Conservation (phyloP, 1,140 invertebrate species). For the Nasonia longicornis region DNA sequence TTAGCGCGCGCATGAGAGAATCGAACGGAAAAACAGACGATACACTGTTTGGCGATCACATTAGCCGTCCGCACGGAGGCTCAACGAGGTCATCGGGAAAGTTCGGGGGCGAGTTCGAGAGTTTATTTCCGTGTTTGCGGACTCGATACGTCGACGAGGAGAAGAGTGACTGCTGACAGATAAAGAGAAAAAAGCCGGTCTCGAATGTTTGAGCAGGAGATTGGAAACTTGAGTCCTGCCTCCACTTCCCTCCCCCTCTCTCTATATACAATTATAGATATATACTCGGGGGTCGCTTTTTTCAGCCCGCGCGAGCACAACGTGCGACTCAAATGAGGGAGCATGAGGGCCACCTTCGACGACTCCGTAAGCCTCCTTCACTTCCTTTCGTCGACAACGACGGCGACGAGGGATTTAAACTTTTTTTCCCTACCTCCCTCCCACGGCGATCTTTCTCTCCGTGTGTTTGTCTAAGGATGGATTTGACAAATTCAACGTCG, state of each 20-base stretch:
- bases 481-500: neutral
- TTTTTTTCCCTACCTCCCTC: neutral
- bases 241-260: neutral
- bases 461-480: neutral
- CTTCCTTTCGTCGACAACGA: neutral
- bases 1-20: neutral
- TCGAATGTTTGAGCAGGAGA: slow-evolving; percentile 30
- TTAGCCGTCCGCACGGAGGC: neutral
- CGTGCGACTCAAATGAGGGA: slow-evolving; percentile 16
- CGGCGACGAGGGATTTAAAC: neutral
- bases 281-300: neutral
- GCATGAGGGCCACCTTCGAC: slow-evolving; percentile 6
- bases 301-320: neutral
- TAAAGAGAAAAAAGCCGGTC: neutral
- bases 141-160: neutral
- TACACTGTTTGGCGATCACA: slow-evolving; percentile 14
- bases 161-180: neutral
- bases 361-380: neutral
- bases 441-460: neutral
- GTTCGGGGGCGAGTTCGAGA: neutral
- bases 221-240: slow-evolving; percentile 28
- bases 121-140: slow-evolving; percentile 31
- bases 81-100: slow-evolving; percentile 16
- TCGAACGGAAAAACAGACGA: neutral
- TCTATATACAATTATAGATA: slow-evolving; percentile 24